These are phyloP conservation scores for Cheilosia soror DNA, from an alignment of 2,888 invertebrate genomes.

Conservation along the genomic window DNA sequence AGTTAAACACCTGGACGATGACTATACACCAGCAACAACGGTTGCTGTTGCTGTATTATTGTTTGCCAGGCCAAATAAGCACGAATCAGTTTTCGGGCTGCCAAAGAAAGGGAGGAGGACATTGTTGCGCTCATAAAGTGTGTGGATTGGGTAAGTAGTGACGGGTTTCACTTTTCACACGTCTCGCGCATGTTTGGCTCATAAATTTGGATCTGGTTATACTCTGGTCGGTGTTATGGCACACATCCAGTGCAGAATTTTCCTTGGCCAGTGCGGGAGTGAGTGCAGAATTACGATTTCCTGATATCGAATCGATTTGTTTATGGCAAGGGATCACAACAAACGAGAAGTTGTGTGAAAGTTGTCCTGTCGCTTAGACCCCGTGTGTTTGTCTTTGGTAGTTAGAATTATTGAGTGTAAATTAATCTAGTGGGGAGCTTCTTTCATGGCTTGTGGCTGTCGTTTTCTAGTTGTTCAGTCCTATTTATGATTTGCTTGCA, in stretches of 20 bases:
- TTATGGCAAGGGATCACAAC: not conserved
- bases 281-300: not conserved
- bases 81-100: constrained; percentile 21
- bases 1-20: constrained; percentile 73
- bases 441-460: too few species aligned
- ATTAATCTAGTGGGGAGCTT: too few species aligned
- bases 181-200: constrained; percentile 46
- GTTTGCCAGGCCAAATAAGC: constrained; percentile 31
- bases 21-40: constrained; percentile 59
- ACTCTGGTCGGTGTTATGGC: constrained; percentile 36
- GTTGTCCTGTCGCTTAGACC: not conserved
- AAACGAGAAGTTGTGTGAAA: not conserved
- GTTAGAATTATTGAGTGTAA: not conserved
- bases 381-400: not conserved
- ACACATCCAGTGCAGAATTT: constrained; percentile 24
- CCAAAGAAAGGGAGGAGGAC: constrained; percentile 56
- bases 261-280: not conserved
- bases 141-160: constrained; percentile 50
- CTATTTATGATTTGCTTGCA: too few species aligned
- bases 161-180: constrained; percentile 63
- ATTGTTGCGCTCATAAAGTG: constrained; percentile 21
- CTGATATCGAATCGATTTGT: constrained; percentile 1
- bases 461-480: too few species aligned
- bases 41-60: constrained; percentile 55
- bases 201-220: constrained; percentile 62